phyloP scores from a whole-genome alignment of 2,113 vertebrate species.

The Eidolon helvum region DNA sequence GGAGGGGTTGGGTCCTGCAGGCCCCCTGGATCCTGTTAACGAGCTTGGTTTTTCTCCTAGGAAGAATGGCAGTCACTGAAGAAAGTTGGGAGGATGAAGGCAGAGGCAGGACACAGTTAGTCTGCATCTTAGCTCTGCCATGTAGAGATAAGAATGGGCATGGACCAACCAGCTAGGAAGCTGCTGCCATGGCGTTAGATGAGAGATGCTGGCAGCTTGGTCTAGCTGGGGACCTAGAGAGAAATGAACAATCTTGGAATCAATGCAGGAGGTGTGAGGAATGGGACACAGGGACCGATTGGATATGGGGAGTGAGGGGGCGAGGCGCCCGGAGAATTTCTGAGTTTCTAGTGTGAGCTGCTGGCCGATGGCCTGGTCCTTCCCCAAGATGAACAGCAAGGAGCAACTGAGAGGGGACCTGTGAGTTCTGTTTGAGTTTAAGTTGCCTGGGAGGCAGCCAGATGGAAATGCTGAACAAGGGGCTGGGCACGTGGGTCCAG shows the following conservation, averaged over 20 bases:
- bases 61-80: not conserved
- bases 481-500: not conserved
- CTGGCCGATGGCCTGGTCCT: too few species aligned
- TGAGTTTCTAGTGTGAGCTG: not conserved
- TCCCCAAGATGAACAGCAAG: not conserved
- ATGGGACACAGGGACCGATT: not conserved
- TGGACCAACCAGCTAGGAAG: not conserved
- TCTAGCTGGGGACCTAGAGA: not conserved
- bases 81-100: too few species aligned
- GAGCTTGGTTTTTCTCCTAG: not conserved
- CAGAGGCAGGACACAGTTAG: rapidly evolving
- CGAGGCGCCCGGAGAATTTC: not conserved
- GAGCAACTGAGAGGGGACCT: not conserved
- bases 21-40: not conserved
- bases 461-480: not conserved
- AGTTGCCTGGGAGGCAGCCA: not conserved
- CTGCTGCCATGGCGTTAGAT: not conserved
- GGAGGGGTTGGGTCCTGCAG: not conserved
- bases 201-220: not conserved
- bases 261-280: not conserved
- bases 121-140: not conserved
- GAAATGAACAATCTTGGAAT: not conserved
- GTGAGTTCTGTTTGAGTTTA: not conserved
- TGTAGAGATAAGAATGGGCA: not conserved
- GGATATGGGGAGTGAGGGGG: not conserved